Evolutionary conservation across 1,140 invertebrate genomes (phyloP), one percentile per base, ranked within the genome.

Genomic region (Acromyrmex echinatior): DNA sequence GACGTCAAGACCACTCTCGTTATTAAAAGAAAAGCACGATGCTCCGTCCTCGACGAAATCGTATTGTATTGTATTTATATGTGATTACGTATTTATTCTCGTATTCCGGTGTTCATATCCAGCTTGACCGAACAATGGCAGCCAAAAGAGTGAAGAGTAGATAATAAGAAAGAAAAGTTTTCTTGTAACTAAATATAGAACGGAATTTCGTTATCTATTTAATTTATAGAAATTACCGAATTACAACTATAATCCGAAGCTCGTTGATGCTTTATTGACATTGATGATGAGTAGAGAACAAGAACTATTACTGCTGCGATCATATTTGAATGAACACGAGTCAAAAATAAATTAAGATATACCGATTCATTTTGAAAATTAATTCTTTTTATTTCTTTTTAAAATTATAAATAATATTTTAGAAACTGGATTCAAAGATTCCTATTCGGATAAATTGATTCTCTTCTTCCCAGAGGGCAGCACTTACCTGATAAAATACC

Each of bases 401-500:
- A 10, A 79, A 65, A 21, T 51, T 51, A 51, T 49, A 49, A 49
- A 7, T 35, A 35, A 39, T 35, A 76, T 18, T 39, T 76, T 39
- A 4, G 5, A 28, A 35, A 12, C 21, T 39, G 16, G 14, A 63
- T 45, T 39, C 6, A 35, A 21, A 45, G 21, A 81, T 81, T 53
- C 28, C 31, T 53, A 21, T 18, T 58, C 31, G 21, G 3, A 53
- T 39, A 35, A 71, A 25, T 73, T 82, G 6, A 2, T 3, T 31
- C 18, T 49, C 31, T 82, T 35, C 21, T 73, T 56, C 3, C 0
- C 14, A 82, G 68, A 9, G 58, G 80, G 80, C 80, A 82, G 80
- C 80, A 82, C 3, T 6, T 73, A 31, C 4, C n/a, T 4, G 25
- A 66, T 45, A 49, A 31, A 18, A 31, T 35, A 14, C 35, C 5